Evolutionary conservation across 2,888 invertebrate genomes (phyloP), one percentile per base, ranked within the genome.

Genomic region (Emmelina monodactyla): DNA sequence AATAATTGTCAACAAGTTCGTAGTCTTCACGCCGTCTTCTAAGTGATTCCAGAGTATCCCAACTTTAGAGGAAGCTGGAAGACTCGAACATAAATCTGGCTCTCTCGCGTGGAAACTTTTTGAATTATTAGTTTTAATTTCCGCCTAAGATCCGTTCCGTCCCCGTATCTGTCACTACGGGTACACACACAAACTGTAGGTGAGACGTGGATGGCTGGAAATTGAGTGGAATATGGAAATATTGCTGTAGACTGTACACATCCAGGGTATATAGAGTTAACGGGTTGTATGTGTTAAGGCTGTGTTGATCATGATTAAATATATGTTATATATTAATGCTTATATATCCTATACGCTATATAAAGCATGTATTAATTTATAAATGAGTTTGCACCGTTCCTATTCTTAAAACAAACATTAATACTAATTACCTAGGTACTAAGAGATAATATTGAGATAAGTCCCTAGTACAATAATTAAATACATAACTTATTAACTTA

Each of bases 61-160:
- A 54, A 54, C 58, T 51, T 51, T 47, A 46, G 62, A 68, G 72
- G 69, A 68, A 68, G 57, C 65, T 56, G 69, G 62, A 67, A 73
- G 71, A 71, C 68, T 73, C 70, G 55, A 60, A 58, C 72, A 78
- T 79, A 79, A 79, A 79, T 79, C 76, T 65, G 68, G 73, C 60
- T 68, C 72, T 72, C 73, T 75, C 69, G 75, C 73, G 64, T 61
- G 75, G 72, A 78, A 79, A 79, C 76, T 79, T 80, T 81, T 80
- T 81, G 81, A 81, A 78, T 80, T 81, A 81, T 81, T 81, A 81
- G 79, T 80, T 81, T 81, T 81, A 81, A 81, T 81, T 81, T 81
- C 81, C 81, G 81, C 68, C 65, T 68, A 71, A 78, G 78, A 79
- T 78, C 76, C 75, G 78, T 66, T 53, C 56, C 56, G 62, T 62